Conservation (phyloP, 2,113 vertebrate species). For the Ovibos moschatus region DNA sequence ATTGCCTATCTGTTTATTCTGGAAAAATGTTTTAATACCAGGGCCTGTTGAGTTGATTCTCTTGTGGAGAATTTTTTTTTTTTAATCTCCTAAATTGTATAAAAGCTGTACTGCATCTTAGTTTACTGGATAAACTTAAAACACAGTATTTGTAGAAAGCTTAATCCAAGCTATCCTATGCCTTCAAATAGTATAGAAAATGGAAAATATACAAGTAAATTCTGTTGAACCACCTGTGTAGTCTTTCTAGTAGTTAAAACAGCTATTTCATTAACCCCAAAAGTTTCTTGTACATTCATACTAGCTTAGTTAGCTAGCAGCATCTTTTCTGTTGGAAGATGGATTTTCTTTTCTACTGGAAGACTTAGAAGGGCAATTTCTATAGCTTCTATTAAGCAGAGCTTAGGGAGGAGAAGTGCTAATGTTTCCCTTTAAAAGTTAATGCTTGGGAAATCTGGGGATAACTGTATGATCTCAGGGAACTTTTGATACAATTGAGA, state of each 20-base stretch:
- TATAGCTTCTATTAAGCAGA: not conserved
- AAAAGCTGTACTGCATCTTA: slow-evolving; percentile 69
- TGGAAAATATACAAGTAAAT: slow-evolving; percentile 74
- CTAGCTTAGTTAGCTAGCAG: not conserved
- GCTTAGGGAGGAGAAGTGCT: not conserved
- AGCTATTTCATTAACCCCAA: slow-evolving; percentile 24
- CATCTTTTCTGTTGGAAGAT: not conserved
- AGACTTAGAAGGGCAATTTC: not conserved
- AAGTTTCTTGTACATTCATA: not conserved
- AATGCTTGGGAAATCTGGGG: not conserved
- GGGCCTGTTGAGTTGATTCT: slow-evolving; percentile 57
- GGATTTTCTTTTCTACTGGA: not conserved
- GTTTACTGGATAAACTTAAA: slow-evolving; percentile 67
- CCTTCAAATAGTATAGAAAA: slow-evolving; percentile 68
- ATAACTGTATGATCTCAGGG: not conserved
- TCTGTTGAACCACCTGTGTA: slow-evolving; percentile 66
- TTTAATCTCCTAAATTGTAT: slow-evolving; percentile 59
- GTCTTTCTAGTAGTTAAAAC: slow-evolving; percentile 61
- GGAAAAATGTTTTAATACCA: slow-evolving; percentile 54
- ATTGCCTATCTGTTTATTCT: slow-evolving; percentile 52
- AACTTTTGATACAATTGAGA: not conserved
- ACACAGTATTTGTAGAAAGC: slow-evolving; percentile 64
- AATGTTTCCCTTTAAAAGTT: slow-evolving; percentile 15
- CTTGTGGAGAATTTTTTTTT: slow-evolving; percentile 50
- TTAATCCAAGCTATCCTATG: slow-evolving; percentile 56